These are phyloP conservation scores for Heliconius eleuchia DNA, from an alignment of 1,140 invertebrate species.

Conservation along the genomic window DNA sequence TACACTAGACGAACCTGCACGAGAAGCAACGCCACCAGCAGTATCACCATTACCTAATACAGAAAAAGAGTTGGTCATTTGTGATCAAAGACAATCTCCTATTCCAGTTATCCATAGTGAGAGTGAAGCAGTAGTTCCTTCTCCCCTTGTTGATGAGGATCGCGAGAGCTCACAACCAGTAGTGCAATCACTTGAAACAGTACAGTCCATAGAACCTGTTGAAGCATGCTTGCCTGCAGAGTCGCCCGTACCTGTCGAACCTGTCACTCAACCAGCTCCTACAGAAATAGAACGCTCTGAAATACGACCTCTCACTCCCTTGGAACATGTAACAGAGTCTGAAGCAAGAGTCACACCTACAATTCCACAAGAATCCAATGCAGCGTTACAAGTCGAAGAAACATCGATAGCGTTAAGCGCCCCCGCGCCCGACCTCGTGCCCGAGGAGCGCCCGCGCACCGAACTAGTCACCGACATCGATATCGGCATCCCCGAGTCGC, in stretches of 20 bases:
- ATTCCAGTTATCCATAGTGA: slow-evolving; percentile 28
- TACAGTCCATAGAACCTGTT: slow-evolving; percentile 5
- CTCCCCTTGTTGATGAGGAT: slow-evolving; percentile 13
- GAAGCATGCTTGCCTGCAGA: slow-evolving; percentile 40
- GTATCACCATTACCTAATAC: slow-evolving; percentile 34
- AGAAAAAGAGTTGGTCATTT: slow-evolving; percentile 23
- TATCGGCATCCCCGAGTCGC: slow-evolving; percentile 66
- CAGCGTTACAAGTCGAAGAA: slow-evolving; percentile 20
- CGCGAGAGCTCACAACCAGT: slow-evolving; percentile 19
- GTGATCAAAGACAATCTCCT: slow-evolving; percentile 30
- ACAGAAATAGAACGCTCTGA: slow-evolving; percentile 16
- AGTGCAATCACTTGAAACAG: slow-evolving; percentile 26
- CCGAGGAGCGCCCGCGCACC: slow-evolving; percentile 52
- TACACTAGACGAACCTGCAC: slow-evolving; percentile 27
- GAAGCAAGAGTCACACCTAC: slow-evolving; percentile 35
- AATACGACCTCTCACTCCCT: not conserved
- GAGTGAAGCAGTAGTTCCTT: slow-evolving; percentile 14
- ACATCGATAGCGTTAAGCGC: slow-evolving; percentile 35
- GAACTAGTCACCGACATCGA: slow-evolving; percentile 71
- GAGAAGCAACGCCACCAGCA: slow-evolving; percentile 27
- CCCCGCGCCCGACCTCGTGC: slow-evolving; percentile 65
- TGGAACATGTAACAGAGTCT: slow-evolving; percentile 11
- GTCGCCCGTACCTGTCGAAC: slow-evolving; percentile 43
- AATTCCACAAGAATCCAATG: slow-evolving; percentile 20
- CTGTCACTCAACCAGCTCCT: slow-evolving; percentile 12